These are phyloP conservation scores for Darevskia nairensis DNA, from an alignment of 2,797 vertebrate genomes.

Conservation along the genomic window DNA sequence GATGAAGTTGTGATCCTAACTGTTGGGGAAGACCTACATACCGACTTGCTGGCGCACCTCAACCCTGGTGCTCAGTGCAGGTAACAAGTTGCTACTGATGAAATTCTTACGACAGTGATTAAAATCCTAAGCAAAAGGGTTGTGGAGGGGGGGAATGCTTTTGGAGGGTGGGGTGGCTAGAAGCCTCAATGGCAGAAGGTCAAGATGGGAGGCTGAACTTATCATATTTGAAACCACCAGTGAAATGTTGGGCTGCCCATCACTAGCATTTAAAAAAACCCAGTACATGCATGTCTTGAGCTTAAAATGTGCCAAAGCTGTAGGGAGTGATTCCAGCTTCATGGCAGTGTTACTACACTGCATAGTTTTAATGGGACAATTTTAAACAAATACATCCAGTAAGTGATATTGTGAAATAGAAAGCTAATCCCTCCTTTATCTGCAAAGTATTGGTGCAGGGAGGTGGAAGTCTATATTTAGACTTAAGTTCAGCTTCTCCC, in stretches of 20 bases:
- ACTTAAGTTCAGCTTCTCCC: constrained; percentile 29
- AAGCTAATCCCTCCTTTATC: constrained; percentile 36
- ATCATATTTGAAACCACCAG: not conserved
- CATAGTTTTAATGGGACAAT: constrained; percentile 39
- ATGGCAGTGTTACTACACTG: constrained; percentile 41
- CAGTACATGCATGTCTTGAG: not conserved
- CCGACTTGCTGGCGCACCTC: not conserved
- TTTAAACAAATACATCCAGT: constrained; percentile 57
- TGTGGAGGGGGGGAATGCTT: not conserved
- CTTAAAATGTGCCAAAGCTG: constrained; percentile 28
- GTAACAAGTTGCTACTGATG: not conserved
- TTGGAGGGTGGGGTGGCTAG: no score
- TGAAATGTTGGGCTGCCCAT: not conserved
- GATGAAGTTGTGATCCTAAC: not conserved
- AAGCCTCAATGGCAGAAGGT: not conserved
- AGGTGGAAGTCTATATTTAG: constrained; percentile 28
- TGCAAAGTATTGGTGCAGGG: constrained; percentile 24
- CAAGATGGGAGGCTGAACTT: not conserved
- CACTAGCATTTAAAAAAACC: not conserved
- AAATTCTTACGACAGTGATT: not conserved
- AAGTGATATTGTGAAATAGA: constrained; percentile 41
- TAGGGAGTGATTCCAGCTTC: constrained; percentile 36
- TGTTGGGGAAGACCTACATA: not conserved
- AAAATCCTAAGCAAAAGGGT: not conserved
- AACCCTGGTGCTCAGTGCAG: no score